Evolutionary conservation across 2,113 vertebrate species (phyloP), one percentile per base, ranked within the genome.

Genomic region (Vulpes vulpes): DNA sequence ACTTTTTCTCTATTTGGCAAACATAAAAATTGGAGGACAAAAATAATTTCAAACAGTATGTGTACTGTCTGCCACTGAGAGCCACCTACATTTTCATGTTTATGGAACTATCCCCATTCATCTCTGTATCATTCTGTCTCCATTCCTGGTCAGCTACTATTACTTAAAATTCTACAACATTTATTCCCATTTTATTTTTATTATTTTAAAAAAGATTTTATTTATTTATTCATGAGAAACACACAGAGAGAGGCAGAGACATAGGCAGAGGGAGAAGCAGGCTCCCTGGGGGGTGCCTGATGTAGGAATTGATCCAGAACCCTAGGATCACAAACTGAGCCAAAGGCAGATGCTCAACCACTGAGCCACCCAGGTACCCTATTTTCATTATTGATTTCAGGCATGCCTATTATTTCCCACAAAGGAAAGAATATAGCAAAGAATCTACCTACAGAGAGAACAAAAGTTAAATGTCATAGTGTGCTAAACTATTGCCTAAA

Each of bases 341-440:
- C 43, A 43, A 43, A 43, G 7, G 43, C 43, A 43, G 43, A 43
- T 43, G 43, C 43, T 43, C 43, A 43, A 43, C 43, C 43, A 43
- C 43, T 43, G 7, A 43, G 43, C 43, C 43, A 43, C 43, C 43
- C 6, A 43, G 43, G 43, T 6, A 7, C 43, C 43, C 43, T 92
- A 79, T 51, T 90, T 80, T 74, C 80, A 89, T 87, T 89, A 94
- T 25, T 93, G 55, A 94, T 79, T 92, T 91, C 67, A 81, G 81
- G 43, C 71, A 89, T 85, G 71, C 67, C 78, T 73, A 38, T 65
- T 80, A 86, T 62, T 65, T 89, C 79, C 32, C 27, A 88, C 22
- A 62, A 81, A 94, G 20, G 65, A 25, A 57, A 91, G 55, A 81
- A 60, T 3, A 91, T 30, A 51, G 35, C 38, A 78, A 12, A 97